Conservation (phyloP, 2,797 vertebrate genomes). For the Pseudocheirus occidentalis region DNA sequence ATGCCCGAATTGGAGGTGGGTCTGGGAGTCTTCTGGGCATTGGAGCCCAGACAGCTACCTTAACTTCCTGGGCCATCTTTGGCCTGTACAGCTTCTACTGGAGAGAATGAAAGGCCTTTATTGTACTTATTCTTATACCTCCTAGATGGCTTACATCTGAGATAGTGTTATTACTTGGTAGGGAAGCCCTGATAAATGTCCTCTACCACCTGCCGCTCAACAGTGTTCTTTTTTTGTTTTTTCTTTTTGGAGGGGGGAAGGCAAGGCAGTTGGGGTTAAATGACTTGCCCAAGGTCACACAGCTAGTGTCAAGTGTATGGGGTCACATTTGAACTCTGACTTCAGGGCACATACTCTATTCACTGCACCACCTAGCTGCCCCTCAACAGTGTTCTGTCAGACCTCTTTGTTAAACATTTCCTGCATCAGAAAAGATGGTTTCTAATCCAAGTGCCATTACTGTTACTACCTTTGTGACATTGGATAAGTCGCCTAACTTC, state of each 20-base stretch:
- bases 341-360: no score
- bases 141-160: neutral
- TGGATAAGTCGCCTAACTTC: neutral
- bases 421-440: neutral
- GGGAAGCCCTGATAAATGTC: neutral
- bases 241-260: no score
- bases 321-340: no score
- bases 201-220: neutral
- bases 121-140: neutral
- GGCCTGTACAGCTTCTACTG: neutral
- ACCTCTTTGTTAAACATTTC: neutral
- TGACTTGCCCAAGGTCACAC: no score
- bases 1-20: constrained; percentile 90
- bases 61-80: neutral
- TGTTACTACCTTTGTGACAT: neutral
- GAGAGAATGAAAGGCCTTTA: neutral
- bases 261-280: no score
- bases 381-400: neutral
- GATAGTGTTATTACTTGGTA: neutral
- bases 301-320: no score
- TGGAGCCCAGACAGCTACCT: neutral
- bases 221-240: neutral
- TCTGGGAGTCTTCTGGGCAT: neutral
- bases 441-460: neutral
- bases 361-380: no score